Percentiles rank a stretch among this genome's conserved stretches.
These are phyloP conservation scores for Stomatorhinus walkeri DNA, from an alignment of 2,797 vertebrate genomes.

Conservation along the genomic window DNA sequence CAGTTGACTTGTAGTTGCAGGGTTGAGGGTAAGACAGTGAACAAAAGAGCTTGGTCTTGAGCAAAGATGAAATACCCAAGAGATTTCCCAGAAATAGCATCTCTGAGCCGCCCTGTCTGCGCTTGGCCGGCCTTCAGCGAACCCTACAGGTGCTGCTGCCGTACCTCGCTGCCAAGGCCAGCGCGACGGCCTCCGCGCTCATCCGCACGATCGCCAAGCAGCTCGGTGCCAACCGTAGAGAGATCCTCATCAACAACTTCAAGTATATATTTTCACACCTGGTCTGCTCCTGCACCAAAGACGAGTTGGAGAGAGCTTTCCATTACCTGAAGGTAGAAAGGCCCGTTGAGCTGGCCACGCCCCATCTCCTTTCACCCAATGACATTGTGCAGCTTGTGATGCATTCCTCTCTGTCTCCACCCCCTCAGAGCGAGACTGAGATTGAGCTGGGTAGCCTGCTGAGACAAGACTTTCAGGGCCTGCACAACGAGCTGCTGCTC, in stretches of 20 bases:
- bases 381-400: background rate
- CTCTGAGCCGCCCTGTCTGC: background rate
- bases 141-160: conserved; percentile 91
- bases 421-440: conserved; percentile 84
- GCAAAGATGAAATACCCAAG: background rate
- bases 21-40: background rate
- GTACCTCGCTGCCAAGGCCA: conserved; percentile 92
- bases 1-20: too few species aligned
- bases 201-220: conserved; percentile 91
- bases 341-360: background rate
- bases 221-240: conserved; percentile 85
- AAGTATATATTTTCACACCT: conserved; percentile 98
- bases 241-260: conserved; percentile 97
- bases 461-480: conserved; percentile 92
- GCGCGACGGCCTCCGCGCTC: conserved; percentile 78
- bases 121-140: conserved; percentile 52
- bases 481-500: conserved; percentile 90
- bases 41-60: background rate
- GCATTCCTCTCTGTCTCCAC: background rate
- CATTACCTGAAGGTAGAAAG: conserved; percentile 85
- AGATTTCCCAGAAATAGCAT: background rate
- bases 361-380: background rate
- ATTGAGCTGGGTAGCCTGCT: conserved; percentile 91
- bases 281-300: conserved; percentile 95
- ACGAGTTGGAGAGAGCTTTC: conserved; percentile 85